phyloP scores from a whole-genome alignment of 2,113 vertebrate genomes.

The Turnix velox region DNA sequence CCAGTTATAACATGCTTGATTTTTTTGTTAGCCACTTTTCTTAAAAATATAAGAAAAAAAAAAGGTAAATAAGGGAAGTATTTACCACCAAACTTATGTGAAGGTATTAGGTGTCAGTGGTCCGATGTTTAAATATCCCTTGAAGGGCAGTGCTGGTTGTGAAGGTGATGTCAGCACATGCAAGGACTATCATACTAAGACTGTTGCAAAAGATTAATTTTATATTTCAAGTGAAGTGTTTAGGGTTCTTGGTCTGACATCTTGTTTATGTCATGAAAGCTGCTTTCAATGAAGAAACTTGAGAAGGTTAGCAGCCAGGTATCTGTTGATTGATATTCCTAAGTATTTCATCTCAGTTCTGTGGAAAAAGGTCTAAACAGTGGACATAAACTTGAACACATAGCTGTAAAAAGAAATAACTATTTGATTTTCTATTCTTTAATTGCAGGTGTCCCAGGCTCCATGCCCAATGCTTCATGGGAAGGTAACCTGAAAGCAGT shows the following conservation, averaged over 20 bases:
- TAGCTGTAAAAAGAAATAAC: not conserved
- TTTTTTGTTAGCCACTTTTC: not conserved
- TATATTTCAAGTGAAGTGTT: not conserved
- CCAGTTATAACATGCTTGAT: not conserved
- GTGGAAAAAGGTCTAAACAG: not conserved
- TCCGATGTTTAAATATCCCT: not conserved
- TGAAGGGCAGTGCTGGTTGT: not conserved
- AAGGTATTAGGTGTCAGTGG: not conserved
- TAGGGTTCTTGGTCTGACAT: not conserved
- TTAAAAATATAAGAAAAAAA: not conserved
- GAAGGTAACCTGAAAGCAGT: constrained; percentile 65
- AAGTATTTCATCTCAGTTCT: not conserved
- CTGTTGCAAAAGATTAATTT: not conserved
- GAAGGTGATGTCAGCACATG: not conserved
- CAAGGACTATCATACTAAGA: not conserved
- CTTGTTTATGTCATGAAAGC: not conserved
- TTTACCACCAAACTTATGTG: not conserved
- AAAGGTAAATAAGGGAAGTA: no score
- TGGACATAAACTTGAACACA: not conserved
- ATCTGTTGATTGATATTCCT: not conserved
- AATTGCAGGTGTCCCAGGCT: constrained; percentile 65
- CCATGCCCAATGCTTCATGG: constrained; percentile 68
- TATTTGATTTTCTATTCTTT: not conserved
- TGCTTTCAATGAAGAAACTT: not conserved
- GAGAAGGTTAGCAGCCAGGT: not conserved